Evolutionary conservation across 1,140 invertebrate genomes (phyloP).

Genomic region (Hesperophylax magnus): DNA sequence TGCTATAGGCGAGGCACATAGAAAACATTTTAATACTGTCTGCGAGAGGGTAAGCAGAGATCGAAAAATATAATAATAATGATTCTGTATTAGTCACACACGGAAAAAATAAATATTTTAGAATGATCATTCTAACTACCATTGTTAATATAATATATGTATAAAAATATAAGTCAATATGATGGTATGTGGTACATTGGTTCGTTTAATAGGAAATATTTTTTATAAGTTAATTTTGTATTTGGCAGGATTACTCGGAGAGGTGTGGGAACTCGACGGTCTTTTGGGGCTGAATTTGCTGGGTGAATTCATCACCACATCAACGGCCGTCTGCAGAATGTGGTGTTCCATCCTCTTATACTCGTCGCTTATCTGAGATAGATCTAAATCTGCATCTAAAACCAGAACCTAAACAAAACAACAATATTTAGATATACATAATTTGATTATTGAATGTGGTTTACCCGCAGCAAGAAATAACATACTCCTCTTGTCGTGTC

Average conservation of each 20-base stretch:
- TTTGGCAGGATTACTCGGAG: conserved; percentile 45
- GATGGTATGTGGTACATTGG: no score
- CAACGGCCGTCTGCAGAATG: conserved; percentile 66
- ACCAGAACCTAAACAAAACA: conserved; percentile 69
- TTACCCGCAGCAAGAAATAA: no score
- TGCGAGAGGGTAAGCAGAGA: no score
- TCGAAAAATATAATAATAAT: no score
- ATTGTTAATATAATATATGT: no score
- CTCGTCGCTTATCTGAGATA: conserved; percentile 73
- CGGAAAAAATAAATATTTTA: no score
- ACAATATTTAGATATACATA: background rate
- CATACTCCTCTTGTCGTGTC: no score
- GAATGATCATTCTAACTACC: no score
- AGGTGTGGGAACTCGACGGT: conserved; percentile 51
- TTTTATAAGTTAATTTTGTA: conserved; percentile 49
- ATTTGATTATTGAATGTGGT: background rate
- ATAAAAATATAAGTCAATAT: no score
- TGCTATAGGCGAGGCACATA: no score
- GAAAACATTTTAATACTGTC: no score
- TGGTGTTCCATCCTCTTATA: conserved; percentile 74
- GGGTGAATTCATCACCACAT: conserved; percentile 68
- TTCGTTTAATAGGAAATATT: background rate
- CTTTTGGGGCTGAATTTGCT: conserved; percentile 68
- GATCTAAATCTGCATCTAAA: conserved; percentile 75
- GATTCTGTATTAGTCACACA: no score